phyloP scores from a whole-genome alignment of 2,797 vertebrate species.

The Channa striata region DNA sequence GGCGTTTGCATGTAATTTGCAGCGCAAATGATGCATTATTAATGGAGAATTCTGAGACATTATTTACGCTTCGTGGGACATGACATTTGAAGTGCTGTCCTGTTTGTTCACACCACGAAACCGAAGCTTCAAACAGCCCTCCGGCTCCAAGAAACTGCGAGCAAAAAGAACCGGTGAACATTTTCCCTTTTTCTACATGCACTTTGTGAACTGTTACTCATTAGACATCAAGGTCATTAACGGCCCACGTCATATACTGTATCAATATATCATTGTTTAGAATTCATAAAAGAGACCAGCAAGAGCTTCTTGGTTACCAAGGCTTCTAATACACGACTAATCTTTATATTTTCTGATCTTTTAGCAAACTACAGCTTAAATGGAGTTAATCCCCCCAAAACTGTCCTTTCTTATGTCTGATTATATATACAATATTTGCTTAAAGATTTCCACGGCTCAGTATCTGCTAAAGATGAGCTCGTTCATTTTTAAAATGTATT shows the following conservation, averaged over 20 bases:
- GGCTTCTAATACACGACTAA: too few relatives aligned
- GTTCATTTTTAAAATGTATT: neutral
- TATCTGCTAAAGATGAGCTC: neutral
- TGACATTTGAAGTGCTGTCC: constrained; percentile 16
- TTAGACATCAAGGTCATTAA: neutral
- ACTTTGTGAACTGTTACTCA: neutral
- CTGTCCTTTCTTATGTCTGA: too few relatives aligned
- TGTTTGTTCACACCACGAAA: neutral
- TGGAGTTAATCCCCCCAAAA: too few relatives aligned
- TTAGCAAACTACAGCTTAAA: too few relatives aligned
- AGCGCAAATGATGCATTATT: constrained; percentile 28
- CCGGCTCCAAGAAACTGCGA: neutral
- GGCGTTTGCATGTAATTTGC: constrained; percentile 17
- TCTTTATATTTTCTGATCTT: too few relatives aligned
- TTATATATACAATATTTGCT: too few relatives aligned
- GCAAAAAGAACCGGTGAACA: neutral
- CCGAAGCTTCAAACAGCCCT: neutral
- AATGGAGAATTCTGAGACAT: constrained; percentile 8
- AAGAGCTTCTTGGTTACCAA: too few relatives aligned
- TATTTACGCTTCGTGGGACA: constrained; percentile 7
- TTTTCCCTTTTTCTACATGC: too few relatives aligned
- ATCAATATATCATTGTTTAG: too few relatives aligned
- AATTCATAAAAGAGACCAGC: too few relatives aligned
- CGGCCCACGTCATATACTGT: too few relatives aligned
- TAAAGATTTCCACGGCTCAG: too few relatives aligned